phyloP scores from a whole-genome alignment of 2,888 invertebrate species.

The Tenthredo amoena region DNA sequence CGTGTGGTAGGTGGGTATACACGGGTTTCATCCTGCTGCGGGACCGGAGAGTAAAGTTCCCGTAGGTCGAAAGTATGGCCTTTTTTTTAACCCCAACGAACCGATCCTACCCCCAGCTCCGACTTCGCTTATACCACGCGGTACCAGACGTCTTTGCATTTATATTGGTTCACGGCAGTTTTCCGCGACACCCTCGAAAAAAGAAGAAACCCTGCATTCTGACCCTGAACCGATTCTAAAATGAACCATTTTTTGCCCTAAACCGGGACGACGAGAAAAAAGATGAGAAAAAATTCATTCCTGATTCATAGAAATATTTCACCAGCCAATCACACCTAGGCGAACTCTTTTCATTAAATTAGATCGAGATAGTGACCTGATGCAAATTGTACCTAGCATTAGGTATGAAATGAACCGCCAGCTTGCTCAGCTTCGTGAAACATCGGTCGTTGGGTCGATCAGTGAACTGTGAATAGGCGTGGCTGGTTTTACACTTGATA shows the following conservation, averaged over 20 bases:
- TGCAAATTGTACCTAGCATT: background rate
- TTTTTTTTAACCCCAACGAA: conserved; percentile 17
- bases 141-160: conserved; percentile 45
- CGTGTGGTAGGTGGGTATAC: background rate
- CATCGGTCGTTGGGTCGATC: conserved; percentile 29
- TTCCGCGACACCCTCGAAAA: conserved; percentile 9
- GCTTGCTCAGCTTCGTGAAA: background rate
- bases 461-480: conserved; percentile 41
- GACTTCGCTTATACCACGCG: background rate
- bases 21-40: background rate
- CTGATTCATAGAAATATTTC: background rate
- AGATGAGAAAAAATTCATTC: no score
- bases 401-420: background rate
- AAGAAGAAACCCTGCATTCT: background rate
- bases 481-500: conserved; percentile 25
- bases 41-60: background rate
- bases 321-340: background rate
- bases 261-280: background rate
- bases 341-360: background rate
- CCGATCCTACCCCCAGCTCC: background rate
- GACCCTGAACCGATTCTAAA: conserved; percentile 5
- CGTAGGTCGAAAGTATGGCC: background rate
- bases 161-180: conserved; percentile 47
- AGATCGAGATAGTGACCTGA: background rate
- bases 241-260: background rate